Evolutionary conservation across 2,113 vertebrate genomes (phyloP).

Genomic region (Myrmophylax atrothorax): DNA sequence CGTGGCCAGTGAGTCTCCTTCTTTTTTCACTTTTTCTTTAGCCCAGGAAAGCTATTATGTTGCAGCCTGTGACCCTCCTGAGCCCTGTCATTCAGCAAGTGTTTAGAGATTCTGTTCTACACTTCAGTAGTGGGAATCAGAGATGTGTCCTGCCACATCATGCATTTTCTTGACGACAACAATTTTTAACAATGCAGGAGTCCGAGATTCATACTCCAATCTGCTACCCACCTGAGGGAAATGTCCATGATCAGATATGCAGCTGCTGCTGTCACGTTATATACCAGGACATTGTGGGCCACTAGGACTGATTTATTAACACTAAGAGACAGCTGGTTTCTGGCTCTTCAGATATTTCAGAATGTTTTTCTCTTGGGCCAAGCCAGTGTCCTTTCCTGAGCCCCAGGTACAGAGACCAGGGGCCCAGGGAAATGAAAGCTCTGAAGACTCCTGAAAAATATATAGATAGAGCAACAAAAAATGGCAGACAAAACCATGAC

Average conservation of each 20-base stretch:
- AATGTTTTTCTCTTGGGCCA: not conserved
- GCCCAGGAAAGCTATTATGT: not conserved
- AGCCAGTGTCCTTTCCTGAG: not conserved
- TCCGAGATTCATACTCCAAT: not conserved
- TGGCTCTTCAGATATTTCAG: not conserved
- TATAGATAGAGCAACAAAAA: not conserved
- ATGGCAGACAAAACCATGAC: not conserved
- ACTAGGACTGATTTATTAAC: not conserved
- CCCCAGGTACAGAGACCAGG: not conserved
- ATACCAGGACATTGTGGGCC: not conserved
- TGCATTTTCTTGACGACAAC: not conserved
- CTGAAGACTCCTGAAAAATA: not conserved
- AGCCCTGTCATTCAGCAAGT: fast-evolving
- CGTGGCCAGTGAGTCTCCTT: not conserved
- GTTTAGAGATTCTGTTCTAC: not conserved
- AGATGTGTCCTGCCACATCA: not conserved
- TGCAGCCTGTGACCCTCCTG: fast-evolving
- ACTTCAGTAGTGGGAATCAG: not conserved
- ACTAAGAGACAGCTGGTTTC: not conserved
- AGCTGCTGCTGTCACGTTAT: not conserved
- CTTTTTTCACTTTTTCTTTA: not conserved
- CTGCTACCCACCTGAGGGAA: not conserved
- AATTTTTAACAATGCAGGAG: not conserved
- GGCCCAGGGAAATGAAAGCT: not conserved
- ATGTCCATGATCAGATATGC: not conserved